Evolutionary conservation across 2,113 vertebrate species (phyloP), one percentile per base, ranked within the genome.

Genomic region (Delphinapterus leucas): DNA sequence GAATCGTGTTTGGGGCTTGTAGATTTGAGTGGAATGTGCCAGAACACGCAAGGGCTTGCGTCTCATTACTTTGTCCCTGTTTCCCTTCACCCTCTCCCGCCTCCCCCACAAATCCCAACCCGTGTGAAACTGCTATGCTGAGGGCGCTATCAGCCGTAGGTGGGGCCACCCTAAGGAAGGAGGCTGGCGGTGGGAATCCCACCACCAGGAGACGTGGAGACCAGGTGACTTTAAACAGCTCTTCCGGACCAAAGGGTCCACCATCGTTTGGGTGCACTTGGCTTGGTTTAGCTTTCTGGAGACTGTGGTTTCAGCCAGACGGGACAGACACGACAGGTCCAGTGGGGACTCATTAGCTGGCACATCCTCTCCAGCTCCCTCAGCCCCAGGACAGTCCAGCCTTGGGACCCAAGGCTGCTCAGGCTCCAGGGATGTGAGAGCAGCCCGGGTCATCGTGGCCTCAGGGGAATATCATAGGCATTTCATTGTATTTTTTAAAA

Each of bases 381-480:
- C 8, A 74, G 41, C 4, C 15, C 15, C 44, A 33, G 31, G 17
- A 49, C 17, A 26, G 3, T 49, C 41, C 73, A 76, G 73, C 44
- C 28, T 15, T 76, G 73, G 44, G 73, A 11, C 15, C 44, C 73
- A 76, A 49, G 44, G 28, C 15, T 33, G 44, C 4, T 18, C 31
- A 17, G 28, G 28, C 41, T 33, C 26, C 73, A 33, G 73, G 44
- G 4, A 33, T 18, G 28, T 44, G 15, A 49, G 41, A 9, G 26
- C 28, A 33, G 28, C 28, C 44, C 8, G 18, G 8, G 15, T 49
- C 73, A 20, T 0, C 10, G 8, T 20, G 58, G 17, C 28, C 44
- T 49, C 28, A 49, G 44, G 41, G 47, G 44, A 49, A 20, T 6
- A 31, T 18, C 9, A 28, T 1, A 49, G 44, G 73, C 28, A 31